Conservation (phyloP, 2,888 invertebrate genomes). For the Drosophila mayaguana region DNA sequence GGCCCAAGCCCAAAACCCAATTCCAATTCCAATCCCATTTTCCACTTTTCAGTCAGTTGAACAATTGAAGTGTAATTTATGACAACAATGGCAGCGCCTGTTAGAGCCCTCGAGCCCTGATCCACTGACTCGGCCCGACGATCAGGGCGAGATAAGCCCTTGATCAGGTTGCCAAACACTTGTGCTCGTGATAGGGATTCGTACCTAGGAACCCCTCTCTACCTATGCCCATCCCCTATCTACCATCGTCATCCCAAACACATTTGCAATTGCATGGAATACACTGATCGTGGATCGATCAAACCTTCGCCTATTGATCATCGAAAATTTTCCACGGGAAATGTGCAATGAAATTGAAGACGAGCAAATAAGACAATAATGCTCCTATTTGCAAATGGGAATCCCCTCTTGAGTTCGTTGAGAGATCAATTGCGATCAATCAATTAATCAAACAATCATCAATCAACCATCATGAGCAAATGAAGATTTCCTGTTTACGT, state of each 20-base stretch:
- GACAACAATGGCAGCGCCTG: conserved; percentile 69
- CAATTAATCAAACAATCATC: conserved; percentile 13
- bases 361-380: conserved; percentile 24
- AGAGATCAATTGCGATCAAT: conserved; percentile 13
- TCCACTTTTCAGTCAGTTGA: conserved; percentile 26
- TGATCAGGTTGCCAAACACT: conserved; percentile 77
- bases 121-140: conserved; percentile 68
- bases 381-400: conserved; percentile 32
- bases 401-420: neutral
- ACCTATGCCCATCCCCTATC: conserved; percentile 7
- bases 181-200: conserved; percentile 50
- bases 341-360: conserved; percentile 49
- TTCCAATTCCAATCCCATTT: conserved; percentile 19
- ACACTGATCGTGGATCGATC: conserved; percentile 4
- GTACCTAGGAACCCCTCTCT: neutral
- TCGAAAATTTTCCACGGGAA: conserved; percentile 41
- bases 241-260: conserved; percentile 33
- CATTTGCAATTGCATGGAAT: conserved; percentile 40
- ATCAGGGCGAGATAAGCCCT: conserved; percentile 76
- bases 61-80: conserved; percentile 80
- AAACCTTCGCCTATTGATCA: conserved; percentile 4
- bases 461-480: conserved; percentile 15
- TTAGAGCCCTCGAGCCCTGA: conserved; percentile 32
- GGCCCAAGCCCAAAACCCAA: conserved; percentile 3
- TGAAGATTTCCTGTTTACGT: conserved; percentile 30